These are phyloP conservation scores for Mellivora capensis DNA, from an alignment of 2,113 vertebrate species.

Conservation along the genomic window DNA sequence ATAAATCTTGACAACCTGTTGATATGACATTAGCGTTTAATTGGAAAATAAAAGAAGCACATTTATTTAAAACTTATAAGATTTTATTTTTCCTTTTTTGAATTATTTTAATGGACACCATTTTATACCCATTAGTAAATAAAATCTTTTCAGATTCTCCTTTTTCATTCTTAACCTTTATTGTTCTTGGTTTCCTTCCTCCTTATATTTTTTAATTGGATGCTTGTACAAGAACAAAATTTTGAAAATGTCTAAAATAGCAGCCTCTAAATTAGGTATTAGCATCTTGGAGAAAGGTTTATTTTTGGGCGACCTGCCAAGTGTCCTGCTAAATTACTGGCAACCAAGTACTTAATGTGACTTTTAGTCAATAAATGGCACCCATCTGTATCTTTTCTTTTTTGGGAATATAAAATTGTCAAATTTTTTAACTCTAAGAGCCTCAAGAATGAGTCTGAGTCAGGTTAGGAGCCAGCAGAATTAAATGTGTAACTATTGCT, in stretches of 20 bases:
- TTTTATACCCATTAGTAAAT: neutral
- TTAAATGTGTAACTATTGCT: conserved; percentile 17
- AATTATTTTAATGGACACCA: neutral
- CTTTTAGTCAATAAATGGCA: neutral
- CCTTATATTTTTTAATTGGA: conserved; percentile 1
- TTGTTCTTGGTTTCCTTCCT: neutral
- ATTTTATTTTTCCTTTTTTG: neutral
- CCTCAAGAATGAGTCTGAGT: neutral
- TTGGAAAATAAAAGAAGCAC: neutral
- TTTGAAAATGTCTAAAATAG: neutral
- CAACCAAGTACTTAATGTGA: neutral
- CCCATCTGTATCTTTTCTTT: neutral
- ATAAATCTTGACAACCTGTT: conserved; percentile 4
- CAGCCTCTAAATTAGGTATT: conserved; percentile 6
- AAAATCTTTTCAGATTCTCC: conserved; percentile 11
- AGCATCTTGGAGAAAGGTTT: conserved; percentile 37
- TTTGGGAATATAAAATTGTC: neutral
- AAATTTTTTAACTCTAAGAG: neutral
- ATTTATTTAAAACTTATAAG: neutral
- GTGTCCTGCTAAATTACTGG: conserved; percentile 21
- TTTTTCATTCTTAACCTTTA: neutral
- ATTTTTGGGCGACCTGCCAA: neutral
- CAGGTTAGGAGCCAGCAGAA: neutral
- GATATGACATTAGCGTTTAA: neutral
- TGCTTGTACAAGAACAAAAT: neutral